Conservation (phyloP, 2,113 vertebrate genomes). For the Gadus chalcogrammus region DNA sequence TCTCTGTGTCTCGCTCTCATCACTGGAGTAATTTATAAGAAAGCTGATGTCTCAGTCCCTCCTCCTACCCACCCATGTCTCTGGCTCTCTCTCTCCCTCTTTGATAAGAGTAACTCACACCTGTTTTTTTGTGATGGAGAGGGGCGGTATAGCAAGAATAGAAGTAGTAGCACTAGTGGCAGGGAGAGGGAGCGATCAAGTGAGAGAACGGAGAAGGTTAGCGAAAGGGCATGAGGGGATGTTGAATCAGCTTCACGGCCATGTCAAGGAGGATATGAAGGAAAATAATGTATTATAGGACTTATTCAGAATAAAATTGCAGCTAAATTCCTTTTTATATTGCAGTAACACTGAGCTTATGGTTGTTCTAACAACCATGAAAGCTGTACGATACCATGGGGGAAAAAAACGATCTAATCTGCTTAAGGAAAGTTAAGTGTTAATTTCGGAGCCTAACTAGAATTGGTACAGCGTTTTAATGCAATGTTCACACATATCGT, state of each 20-base stretch:
- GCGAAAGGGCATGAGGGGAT: not conserved
- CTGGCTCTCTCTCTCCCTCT: conserved; percentile 27
- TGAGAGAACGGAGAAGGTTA: not conserved
- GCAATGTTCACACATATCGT: no score
- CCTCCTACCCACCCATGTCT: conserved; percentile 14
- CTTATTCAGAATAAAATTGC: no score
- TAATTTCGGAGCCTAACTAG: no score
- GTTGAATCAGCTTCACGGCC: not conserved
- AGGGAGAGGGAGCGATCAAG: not conserved
- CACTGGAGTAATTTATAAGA: conserved; percentile 56
- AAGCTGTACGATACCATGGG: no score
- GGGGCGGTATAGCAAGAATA: not conserved
- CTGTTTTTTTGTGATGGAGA: not conserved
- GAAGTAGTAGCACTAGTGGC: conserved; percentile 30
- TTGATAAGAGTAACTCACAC: conserved; percentile 46
- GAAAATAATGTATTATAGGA: no score
- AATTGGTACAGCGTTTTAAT: no score
- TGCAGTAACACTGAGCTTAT: no score
- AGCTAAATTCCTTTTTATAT: no score
- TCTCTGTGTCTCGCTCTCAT: conserved; percentile 29
- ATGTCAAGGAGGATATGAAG: no score
- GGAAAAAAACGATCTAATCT: no score
- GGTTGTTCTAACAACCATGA: no score
- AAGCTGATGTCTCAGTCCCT: conserved; percentile 53
- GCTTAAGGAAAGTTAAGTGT: no score